Evolutionary conservation across 2,888 invertebrate species (phyloP).

Genomic region (Sclerodermus sp.): DNA sequence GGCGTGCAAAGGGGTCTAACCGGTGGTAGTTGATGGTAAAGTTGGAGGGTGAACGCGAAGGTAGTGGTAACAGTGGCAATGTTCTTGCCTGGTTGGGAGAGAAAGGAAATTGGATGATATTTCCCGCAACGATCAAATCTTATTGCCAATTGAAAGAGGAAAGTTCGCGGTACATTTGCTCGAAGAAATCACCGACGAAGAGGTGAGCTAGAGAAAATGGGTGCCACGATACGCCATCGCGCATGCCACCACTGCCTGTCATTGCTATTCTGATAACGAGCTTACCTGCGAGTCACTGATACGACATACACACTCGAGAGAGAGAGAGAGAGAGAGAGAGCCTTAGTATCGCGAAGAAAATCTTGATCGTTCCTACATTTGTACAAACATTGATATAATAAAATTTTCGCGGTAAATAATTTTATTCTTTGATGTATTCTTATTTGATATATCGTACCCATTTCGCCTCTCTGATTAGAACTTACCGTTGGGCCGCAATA

Average conservation of each 20-base stretch:
- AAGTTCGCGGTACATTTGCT: constrained; percentile 53
- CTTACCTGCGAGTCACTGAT: constrained; percentile 16
- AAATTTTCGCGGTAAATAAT: too few species aligned
- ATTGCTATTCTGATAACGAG: constrained; percentile 32
- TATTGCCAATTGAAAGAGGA: constrained; percentile 55
- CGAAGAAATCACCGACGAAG: constrained; percentile 42
- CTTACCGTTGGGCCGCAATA: background rate
- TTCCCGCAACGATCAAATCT: constrained; percentile 55
- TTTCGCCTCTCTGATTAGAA: background rate
- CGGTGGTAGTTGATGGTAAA: constrained; percentile 21
- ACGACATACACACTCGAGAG: background rate
- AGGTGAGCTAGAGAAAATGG: constrained; percentile 39
- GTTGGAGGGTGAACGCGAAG: constrained; percentile 24
- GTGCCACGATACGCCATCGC: constrained; percentile 27
- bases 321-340: constrained; percentile 1
- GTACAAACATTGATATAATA: too few species aligned
- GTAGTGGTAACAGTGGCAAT: constrained; percentile 28
- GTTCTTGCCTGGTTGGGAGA: constrained; percentile 33
- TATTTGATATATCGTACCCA: background rate
- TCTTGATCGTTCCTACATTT: too few species aligned
- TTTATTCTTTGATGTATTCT: constrained; percentile 8
- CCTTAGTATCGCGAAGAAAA: too few species aligned
- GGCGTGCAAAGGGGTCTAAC: constrained; percentile 4
- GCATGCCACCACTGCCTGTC: constrained; percentile 25
- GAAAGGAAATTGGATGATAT: constrained; percentile 56